Base-by-base conservation (phyloP, 1,140 invertebrate species). In the Armadillidium nasatum region DNA sequence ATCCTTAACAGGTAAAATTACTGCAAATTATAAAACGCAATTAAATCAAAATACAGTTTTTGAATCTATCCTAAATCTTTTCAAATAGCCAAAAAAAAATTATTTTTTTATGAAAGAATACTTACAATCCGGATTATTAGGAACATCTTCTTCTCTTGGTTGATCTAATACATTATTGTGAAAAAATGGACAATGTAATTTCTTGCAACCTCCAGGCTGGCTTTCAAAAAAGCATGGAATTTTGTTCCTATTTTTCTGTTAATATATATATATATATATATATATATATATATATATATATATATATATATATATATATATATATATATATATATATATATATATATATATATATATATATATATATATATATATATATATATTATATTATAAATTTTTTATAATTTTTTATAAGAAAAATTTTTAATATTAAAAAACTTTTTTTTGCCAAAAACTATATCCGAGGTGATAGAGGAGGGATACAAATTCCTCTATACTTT, bases 301-400 rank as follows among this genome's bases (percentile, higher is more conserved):
- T 70, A 71, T 71, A 71, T 71, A 71, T 71, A 71, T 33, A 71
- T 23, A 71, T 71, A 71, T 71, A 71, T 71, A 71, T 71, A 71
- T 43, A 71, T 71, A 71, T 71, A 71, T 71, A 71, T 71, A 71
- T 71, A 71, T 71, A 71, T 71, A 71, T 71, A 71, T 71, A 71
- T 23, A 23, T 23, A 71, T 71, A 71, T 71, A 71, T 71, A 71
- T 71, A 71, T 71, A 71, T 71, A 71, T 71, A 71, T 70, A 23
- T 71, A 71, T 71, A 71, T 71, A 71, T 71, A 71, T 33, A 71
- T 71, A 71, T 33, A 71, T 71, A 23, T 71, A 71, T 71, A 71
- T 71, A 71, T 71, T 33, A 33, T 10, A 13, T 2, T 10, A 9
- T 33, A n/a, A n/a, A n/a, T n/a, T n/a, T n/a, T n/a, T n/a, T n/a